These are phyloP conservation scores for Cantharis flavilabris DNA, from an alignment of 2,888 invertebrate genomes.

Conservation along the genomic window DNA sequence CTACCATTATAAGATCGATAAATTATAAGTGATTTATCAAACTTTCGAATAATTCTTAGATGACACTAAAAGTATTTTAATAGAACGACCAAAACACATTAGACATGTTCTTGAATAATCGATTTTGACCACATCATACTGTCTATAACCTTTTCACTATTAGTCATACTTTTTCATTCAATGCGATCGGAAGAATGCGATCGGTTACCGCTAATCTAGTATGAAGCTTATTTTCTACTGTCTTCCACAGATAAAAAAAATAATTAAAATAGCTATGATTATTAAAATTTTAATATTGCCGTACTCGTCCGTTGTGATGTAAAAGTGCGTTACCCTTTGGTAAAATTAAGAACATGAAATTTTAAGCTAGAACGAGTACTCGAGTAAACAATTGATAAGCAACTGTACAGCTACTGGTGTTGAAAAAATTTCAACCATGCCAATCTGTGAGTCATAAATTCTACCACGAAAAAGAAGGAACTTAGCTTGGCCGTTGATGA, in stretches of 20 bases:
- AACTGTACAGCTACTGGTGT: neutral
- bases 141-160: neutral
- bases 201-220: neutral
- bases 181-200: neutral
- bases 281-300: neutral
- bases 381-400: neutral
- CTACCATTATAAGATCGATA: neutral
- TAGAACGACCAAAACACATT: neutral
- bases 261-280: neutral
- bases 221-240: neutral
- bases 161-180: neutral
- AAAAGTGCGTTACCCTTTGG: neutral
- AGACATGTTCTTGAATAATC: neutral
- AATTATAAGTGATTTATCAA: neutral
- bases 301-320: neutral
- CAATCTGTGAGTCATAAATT: neutral
- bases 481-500: neutral
- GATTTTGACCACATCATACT: neutral
- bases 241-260: neutral
- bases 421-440: neutral
- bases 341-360: neutral
- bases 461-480: neutral
- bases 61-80: neutral
- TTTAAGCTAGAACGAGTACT: neutral
- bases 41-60: neutral